These are phyloP conservation scores for Eupithecia vulgata DNA, from an alignment of 2,888 invertebrate species.

Conservation along the genomic window DNA sequence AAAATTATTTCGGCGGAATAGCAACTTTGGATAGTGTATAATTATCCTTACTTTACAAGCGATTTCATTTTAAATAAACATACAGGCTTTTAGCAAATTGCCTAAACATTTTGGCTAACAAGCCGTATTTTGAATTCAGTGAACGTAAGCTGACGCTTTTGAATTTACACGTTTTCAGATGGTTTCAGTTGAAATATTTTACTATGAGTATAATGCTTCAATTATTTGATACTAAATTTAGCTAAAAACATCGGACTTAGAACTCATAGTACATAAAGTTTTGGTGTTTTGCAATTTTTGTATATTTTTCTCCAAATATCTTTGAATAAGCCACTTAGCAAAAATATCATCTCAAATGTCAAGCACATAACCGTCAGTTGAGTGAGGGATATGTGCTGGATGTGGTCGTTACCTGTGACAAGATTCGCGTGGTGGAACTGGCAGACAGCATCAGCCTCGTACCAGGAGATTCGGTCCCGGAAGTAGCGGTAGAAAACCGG, in stretches of 20 bases:
- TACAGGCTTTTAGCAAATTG: conserved; percentile 33
- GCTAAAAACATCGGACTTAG: neutral
- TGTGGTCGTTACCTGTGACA: conserved; percentile 87
- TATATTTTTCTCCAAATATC: neutral
- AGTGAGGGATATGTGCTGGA: neutral
- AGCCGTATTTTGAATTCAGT: conserved; percentile 15
- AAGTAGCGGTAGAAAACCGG: conserved; percentile 93
- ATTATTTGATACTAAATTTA: neutral
- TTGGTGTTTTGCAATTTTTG: neutral
- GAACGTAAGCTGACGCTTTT: conserved; percentile 5
- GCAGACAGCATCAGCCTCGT: conserved; percentile 92
- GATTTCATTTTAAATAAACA: conserved; percentile 23
- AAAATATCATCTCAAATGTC: neutral
- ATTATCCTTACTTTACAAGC: conserved; percentile 27
- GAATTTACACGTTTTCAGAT: conserved; percentile 3
- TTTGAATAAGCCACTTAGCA: no score
- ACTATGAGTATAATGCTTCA: neutral
- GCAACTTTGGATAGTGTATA: conserved; percentile 38
- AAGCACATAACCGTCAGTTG: neutral
- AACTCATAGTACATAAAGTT: neutral
- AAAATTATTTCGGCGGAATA: conserved; percentile 52
- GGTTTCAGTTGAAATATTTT: neutral
- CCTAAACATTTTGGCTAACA: conserved; percentile 18
- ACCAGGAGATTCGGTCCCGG: conserved; percentile 93
- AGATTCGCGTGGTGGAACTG: conserved; percentile 92